Percentiles rank a stretch among this genome's conserved stretches.
Conservation (phyloP, 2,797 vertebrate species). For the Sebastes matsubarae region DNA sequence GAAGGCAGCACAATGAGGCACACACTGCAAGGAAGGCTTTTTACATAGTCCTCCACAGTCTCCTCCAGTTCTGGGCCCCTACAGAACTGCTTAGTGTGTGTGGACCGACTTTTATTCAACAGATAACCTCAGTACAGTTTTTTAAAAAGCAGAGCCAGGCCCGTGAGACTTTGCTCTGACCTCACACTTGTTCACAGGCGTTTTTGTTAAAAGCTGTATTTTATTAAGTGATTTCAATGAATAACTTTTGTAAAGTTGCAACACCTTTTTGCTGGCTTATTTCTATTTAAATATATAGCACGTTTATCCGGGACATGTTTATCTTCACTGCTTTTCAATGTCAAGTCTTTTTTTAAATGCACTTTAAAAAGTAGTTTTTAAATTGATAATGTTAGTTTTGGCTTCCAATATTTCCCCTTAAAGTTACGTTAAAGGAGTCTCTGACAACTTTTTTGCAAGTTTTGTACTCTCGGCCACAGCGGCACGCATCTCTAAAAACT, state of each 20-base stretch:
- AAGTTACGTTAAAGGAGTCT: neutral
- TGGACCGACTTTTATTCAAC: conserved; percentile 65
- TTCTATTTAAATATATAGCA: neutral
- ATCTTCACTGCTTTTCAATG: neutral
- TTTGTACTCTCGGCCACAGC: conserved; percentile 1
- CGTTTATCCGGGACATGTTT: neutral
- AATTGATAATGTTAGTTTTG: neutral
- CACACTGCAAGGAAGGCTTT: conserved; percentile 80
- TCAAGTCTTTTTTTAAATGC: neutral
- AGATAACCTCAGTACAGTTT: conserved; percentile 63
- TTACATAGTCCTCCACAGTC: conserved; percentile 74
- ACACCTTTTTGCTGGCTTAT: neutral
- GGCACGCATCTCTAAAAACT: neutral
- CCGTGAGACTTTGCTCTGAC: conserved; percentile 9
- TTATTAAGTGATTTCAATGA: neutral
- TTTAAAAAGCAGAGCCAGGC: conserved; percentile 2
- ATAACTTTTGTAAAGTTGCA: neutral
- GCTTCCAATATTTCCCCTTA: neutral
- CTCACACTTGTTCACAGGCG: neutral
- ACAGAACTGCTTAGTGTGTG: conserved; percentile 41
- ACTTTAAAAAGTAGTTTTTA: neutral
- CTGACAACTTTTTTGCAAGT: neutral
- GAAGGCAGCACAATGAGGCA: conserved; percentile 80
- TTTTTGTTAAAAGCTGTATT: conserved; percentile 20
- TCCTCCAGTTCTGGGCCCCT: conserved; percentile 57